Base-by-base conservation (phyloP, 2,113 vertebrate genomes). In the Myrmecobius fasciatus region DNA sequence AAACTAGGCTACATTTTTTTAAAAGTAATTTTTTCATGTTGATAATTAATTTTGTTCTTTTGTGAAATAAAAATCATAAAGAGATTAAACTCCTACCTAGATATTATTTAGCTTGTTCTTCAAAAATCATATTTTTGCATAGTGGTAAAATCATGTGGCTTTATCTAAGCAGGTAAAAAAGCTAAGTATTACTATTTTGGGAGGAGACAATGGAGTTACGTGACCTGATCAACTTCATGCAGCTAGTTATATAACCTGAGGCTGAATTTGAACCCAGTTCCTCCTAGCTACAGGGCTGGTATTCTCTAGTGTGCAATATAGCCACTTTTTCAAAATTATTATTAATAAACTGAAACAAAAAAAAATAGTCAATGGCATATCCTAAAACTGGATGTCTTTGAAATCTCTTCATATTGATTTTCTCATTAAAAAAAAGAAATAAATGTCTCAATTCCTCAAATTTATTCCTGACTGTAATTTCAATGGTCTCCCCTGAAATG, bases 151-250 rank as follows among this genome's bases (percentile, higher is more conserved):
- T 52, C 0, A 11, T 91, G n/a, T 90, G 51, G 75, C 12, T 91
- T 91, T 95, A 94, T 97, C 92, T 96, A 83, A 94, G 91, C 89
- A 96, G 93, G 49, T 97, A 95, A 96, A 53, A 53, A 96, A 96
- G 88, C 46, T 96, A 53, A 96, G 89, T 26, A 26, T 54, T 54
- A 22, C 53, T 56, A 11, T 56, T 31, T 54, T 26, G 53, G 49
- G 49, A 49, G 49, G 49, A 26, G 53, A 2, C 26, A 28, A 56
- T 56, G 10, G 25, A 8, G 54, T 28, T 56, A 56, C 28, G 25
- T 56, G 54, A 56, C 26, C 28, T 28, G 24, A 26, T 8, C 25
- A 54, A 54, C 25, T 2, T 26, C 20, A 26, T 25, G 26, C 0
- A 56, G 26, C 54, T 31, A 56, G 26, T 11, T 8, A 49, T 5